Evolutionary conservation across 2,888 invertebrate genomes (phyloP), one percentile per base, ranked within the genome.

Genomic region (Dorcus hopei): DNA sequence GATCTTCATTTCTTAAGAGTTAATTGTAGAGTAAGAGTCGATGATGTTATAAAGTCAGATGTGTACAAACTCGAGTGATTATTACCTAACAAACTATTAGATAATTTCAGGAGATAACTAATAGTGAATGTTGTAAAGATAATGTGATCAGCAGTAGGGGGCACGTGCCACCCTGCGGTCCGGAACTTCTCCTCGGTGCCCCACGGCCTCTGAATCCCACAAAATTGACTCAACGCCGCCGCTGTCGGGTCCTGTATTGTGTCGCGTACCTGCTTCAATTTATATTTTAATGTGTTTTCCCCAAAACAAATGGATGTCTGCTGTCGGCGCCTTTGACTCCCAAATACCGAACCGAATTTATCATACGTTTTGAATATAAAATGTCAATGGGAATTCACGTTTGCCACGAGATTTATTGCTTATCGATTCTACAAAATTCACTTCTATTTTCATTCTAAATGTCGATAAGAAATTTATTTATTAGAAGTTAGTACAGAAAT

Each of bases 281-380:
- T 77, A 75, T 77, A 77, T 77, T 78, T 77, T 77, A 77, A 77
- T 77, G 75, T 75, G 76, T 76, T 77, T 77, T 72, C 69, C 74
- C 74, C 74, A 77, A 79, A 79, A 79, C 77, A 77, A 78, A 78
- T 78, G 77, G 73, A 72, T 70, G 71, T 68, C 74, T 72, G 72
- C 74, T 73, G 76, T 74, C 77, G 77, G 77, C 68, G 63, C 73
- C 71, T 77, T 76, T 75, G 73, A 71, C 70, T 73, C 73, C 68
- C 70, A 68, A 72, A 74, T 67, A 73, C 75, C 75, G 74, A 76
- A 72, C 70, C 63, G 71, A 75, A 76, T 76, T 76, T 75, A 75
- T 76, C 75, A 74, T 73, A 72, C 75, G 75, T 76, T 75, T 73
- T 75, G 73, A 75, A 75, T 75, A 74, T 73, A 69, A 72, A 72